Conservation (phyloP, 1,140 invertebrate genomes). For the Mya arenaria region DNA sequence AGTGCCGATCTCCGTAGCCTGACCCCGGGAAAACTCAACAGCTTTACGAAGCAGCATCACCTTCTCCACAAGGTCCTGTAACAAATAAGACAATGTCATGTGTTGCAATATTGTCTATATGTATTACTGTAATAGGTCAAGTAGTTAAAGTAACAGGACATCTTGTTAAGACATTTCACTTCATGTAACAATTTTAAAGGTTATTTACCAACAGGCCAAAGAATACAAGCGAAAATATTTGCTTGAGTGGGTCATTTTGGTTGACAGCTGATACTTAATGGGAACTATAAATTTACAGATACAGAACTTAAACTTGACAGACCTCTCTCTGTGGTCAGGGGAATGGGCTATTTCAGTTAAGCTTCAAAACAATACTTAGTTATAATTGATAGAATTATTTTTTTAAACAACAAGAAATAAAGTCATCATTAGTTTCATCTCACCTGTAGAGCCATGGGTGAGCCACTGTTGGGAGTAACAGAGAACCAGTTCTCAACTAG, state of each 20-base stretch:
- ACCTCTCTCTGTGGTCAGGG: too few species aligned
- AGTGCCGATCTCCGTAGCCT: conserved; percentile 83
- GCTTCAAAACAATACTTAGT: too few species aligned
- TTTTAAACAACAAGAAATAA: background rate
- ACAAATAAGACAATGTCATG: too few species aligned
- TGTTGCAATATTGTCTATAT: too few species aligned
- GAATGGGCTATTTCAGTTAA: too few species aligned
- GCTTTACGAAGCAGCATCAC: conserved; percentile 90
- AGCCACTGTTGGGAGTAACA: conserved; percentile 71
- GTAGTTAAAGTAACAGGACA: background rate
- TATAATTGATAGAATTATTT: too few species aligned
- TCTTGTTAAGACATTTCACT: background rate
- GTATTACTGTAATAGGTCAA: background rate
- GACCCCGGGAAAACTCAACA: conserved; percentile 86
- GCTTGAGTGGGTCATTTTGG: background rate
- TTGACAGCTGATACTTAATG: too few species aligned
- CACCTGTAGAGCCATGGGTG: conserved; percentile 82
- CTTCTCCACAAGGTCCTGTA: conserved; percentile 91
- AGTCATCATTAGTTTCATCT: background rate
- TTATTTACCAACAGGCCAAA: too few species aligned
- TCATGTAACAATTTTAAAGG: background rate
- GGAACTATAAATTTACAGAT: too few species aligned
- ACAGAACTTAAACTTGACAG: too few species aligned
- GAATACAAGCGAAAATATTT: too few species aligned
- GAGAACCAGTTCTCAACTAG: conserved; percentile 82